These are phyloP conservation scores for Apotomis betuletana DNA, from an alignment of 2,888 invertebrate genomes.

Conservation along the genomic window DNA sequence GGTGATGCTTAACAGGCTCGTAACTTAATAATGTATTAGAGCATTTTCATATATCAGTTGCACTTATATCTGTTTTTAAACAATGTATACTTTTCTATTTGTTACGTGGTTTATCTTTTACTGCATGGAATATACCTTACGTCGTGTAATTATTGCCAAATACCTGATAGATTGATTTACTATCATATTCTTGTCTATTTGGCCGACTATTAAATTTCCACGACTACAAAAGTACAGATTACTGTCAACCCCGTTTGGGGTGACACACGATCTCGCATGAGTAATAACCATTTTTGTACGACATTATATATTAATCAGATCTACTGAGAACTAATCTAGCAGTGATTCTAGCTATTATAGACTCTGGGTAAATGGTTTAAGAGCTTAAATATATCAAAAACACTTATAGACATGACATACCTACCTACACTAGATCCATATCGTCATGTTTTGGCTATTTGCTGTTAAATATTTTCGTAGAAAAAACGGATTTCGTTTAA, in stretches of 20 bases:
- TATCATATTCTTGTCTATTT: neutral
- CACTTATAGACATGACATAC: neutral
- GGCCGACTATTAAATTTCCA: too few relatives aligned
- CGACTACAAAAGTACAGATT: neutral
- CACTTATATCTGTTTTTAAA: too few relatives aligned
- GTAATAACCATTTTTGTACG: slow-evolving; percentile 15
- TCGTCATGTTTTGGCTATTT: slow-evolving; percentile 18
- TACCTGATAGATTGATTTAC: neutral
- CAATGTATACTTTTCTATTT: neutral
- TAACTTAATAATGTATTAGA: too few relatives aligned
- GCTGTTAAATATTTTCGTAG: slow-evolving; percentile 9
- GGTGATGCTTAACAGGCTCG: too few relatives aligned
- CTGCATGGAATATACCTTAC: neutral
- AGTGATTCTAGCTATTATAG: too few relatives aligned
- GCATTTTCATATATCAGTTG: too few relatives aligned
- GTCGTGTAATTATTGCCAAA: neutral
- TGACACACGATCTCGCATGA: slow-evolving; percentile 1
- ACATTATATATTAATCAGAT: neutral
- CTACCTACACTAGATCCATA: neutral
- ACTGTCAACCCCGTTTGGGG: slow-evolving; percentile 10
- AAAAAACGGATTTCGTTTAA: slow-evolving; percentile 2
- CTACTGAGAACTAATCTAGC: too few relatives aligned
- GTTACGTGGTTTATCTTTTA: too few relatives aligned
- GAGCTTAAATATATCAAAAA: neutral
- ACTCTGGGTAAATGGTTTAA: too few relatives aligned